Conservation (phyloP, 2,888 invertebrate genomes). For the Ophioninae sp. region DNA sequence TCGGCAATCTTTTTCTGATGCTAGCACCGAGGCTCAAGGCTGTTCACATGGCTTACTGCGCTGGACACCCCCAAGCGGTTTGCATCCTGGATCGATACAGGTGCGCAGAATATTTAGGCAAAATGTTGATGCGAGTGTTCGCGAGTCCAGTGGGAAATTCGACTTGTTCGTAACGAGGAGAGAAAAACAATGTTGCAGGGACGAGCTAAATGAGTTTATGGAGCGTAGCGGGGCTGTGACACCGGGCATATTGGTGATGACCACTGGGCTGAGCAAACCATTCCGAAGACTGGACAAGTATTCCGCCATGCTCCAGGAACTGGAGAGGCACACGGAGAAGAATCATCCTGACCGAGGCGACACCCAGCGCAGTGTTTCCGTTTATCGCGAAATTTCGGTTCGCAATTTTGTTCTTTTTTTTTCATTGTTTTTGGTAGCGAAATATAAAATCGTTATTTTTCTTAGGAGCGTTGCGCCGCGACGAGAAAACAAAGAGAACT, state of each 20-base stretch:
- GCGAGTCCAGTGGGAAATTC: background rate
- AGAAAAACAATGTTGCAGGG: conserved; percentile 82
- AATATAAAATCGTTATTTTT: conserved; percentile 32
- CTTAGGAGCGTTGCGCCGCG: conserved; percentile 92
- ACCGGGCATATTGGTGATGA: conserved; percentile 93
- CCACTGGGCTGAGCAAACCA: conserved; percentile 96
- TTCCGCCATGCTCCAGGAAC: conserved; percentile 95
- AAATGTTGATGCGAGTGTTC: background rate
- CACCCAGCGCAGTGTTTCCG: conserved; percentile 95
- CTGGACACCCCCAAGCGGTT: conserved; percentile 96
- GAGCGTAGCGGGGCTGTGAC: conserved; percentile 92
- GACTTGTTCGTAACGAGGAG: background rate
- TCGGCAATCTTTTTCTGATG: conserved; percentile 95
- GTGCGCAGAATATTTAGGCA: conserved; percentile 83
- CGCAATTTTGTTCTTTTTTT: conserved; percentile 76
- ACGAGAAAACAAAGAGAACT: conserved; percentile 96
- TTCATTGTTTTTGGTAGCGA: background rate
- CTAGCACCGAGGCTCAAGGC: conserved; percentile 91
- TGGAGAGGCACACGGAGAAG: conserved; percentile 97
- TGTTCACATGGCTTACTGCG: conserved; percentile 94
- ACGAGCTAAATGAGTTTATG: conserved; percentile 92
- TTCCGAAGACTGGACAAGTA: conserved; percentile 97
- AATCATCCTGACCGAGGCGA: conserved; percentile 98
- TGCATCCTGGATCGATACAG: conserved; percentile 95
- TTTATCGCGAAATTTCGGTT: conserved; percentile 97